phyloP scores from a whole-genome alignment of 2,113 vertebrate species.

The Turnix velox region DNA sequence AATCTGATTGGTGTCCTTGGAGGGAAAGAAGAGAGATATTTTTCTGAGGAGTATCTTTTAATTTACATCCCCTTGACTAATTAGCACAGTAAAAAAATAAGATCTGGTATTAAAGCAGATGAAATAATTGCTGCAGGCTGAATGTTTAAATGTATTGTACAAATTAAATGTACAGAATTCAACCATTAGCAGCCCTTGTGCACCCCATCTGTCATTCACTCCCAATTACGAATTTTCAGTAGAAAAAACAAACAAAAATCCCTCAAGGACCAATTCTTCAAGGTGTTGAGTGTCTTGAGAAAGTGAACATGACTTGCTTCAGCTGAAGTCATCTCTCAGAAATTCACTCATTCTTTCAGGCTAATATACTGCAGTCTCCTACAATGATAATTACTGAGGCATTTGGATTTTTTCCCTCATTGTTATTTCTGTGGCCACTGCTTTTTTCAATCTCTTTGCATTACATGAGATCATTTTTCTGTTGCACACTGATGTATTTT shows the following conservation, averaged over 20 bases:
- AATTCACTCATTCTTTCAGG: accelerated
- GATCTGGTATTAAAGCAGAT: background rate
- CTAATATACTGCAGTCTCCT: background rate
- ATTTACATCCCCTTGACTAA: background rate
- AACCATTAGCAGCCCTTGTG: background rate
- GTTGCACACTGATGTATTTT: background rate
- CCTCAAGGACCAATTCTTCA: background rate
- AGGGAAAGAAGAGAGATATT: background rate
- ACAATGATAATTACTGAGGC: background rate
- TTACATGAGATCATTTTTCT: background rate
- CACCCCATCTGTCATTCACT: background rate
- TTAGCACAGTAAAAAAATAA: background rate
- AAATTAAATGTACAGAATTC: background rate
- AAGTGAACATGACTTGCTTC: accelerated
- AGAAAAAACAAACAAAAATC: background rate
- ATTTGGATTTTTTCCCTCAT: background rate
- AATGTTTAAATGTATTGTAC: background rate
- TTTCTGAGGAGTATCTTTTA: background rate
- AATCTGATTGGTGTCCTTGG: background rate
- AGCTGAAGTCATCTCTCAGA: background rate
- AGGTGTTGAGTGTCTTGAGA: background rate
- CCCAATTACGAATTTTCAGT: background rate
- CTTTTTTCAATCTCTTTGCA: background rate
- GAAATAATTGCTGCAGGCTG: conserved; percentile 32
- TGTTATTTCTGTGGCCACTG: background rate